A percentile compares a stretch with the other conserved stretches of the same genome.
These are phyloP conservation scores for Eospalax fontanierii DNA, from an alignment of 2,797 vertebrate species.

Conservation along the genomic window DNA sequence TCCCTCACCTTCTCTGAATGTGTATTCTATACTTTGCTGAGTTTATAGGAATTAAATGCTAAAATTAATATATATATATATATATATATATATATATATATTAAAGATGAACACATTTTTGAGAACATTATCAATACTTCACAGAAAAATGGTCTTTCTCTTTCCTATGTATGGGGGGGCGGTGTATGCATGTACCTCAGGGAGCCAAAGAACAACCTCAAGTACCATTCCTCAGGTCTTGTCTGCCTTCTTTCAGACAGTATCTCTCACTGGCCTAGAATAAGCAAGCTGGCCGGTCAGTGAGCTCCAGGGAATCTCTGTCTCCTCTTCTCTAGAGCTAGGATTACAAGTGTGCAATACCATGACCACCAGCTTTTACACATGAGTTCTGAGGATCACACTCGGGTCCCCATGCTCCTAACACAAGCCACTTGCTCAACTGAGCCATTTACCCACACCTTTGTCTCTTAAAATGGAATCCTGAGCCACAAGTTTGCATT, in stretches of 20 bases:
- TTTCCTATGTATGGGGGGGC: background rate
- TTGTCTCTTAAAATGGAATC: conserved; percentile 50
- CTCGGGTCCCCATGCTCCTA: background rate
- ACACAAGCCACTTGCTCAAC: background rate
- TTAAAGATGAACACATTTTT: conserved; percentile 38
- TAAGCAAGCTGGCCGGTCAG: background rate
- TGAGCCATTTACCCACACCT: background rate
- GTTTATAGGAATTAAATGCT: conserved; percentile 49
- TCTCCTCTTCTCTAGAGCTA: background rate
- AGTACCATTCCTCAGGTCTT: background rate
- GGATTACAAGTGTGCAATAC: too few relatives aligned
- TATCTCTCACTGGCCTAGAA: background rate
- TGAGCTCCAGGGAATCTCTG: background rate
- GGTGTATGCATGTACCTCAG: too few relatives aligned
- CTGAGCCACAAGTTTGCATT: conserved; percentile 24
- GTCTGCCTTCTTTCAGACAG: background rate
- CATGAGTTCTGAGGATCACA: background rate
- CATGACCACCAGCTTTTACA: background rate
- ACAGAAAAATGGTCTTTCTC: background rate
- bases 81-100: background rate
- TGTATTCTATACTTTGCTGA: background rate
- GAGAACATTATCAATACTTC: conserved; percentile 47
- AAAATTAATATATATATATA: conserved; percentile 4
- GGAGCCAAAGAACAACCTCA: background rate
- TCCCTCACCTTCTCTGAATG: background rate